Conservation (phyloP, 2,113 vertebrate species). For the Vireo altiloquus region DNA sequence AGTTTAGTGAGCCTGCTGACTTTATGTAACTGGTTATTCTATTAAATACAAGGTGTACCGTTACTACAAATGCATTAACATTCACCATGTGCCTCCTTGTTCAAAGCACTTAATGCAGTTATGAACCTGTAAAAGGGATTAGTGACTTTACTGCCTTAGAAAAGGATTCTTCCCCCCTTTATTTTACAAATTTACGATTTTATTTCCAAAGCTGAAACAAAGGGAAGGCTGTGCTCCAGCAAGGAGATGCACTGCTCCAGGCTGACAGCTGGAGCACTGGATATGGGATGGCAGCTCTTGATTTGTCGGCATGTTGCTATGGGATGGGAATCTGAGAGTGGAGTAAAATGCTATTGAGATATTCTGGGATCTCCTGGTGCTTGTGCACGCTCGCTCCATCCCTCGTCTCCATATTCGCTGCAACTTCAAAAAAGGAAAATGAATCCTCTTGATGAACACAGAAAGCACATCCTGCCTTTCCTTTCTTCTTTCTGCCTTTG, state of each 20-base stretch:
- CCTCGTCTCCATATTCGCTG: background rate
- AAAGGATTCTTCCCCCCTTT: background rate
- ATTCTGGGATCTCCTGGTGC: constrained; percentile 15
- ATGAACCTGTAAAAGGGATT: constrained; percentile 7
- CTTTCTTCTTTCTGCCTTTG: background rate
- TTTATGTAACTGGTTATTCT: background rate
- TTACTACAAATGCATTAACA: background rate
- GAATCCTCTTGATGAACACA: background rate
- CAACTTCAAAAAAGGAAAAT: background rate
- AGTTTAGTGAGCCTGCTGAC: background rate
- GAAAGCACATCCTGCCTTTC: background rate
- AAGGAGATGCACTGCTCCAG: background rate
- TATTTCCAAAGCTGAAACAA: constrained; percentile 26
- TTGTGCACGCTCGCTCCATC: background rate
- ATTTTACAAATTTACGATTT: background rate
- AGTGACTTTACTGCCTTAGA: background rate
- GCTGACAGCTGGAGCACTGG: constrained; percentile 38
- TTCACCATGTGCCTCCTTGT: background rate
- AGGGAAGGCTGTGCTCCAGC: background rate
- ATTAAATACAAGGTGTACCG: background rate
- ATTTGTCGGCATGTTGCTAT: constrained; percentile 47
- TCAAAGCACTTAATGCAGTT: background rate
- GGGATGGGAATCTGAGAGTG: background rate
- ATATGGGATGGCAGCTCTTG: constrained; percentile 28
- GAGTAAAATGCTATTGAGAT: background rate